Evolutionary conservation across 2,888 invertebrate genomes (phyloP), one percentile per base, ranked within the genome.

Genomic region (Flabesymbios commensalis): DNA sequence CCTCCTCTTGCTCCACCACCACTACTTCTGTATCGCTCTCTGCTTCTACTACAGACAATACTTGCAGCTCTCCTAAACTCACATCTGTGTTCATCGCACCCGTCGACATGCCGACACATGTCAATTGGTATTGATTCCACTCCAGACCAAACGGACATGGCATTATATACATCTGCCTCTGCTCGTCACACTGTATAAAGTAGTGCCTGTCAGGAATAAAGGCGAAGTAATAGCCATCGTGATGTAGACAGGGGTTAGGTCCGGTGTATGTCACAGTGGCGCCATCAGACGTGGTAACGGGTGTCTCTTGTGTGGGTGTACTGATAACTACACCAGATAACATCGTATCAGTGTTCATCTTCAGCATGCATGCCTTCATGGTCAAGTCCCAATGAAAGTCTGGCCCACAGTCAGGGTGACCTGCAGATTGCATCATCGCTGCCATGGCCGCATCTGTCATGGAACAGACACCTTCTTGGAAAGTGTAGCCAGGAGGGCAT

Each of bases 121-220:
- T 64, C 3, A 64, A 17, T 7, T 70, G 61, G 3, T 42, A 43
- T 49, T 74, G 69, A 28, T 69, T 64, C 75, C 75, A 76, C 1
- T 71, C 42, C 10, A 68, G 68, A 5, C 61, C 49, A 3, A 19
- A 24, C 1, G 56, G 57, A 57, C 76, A 76, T 0, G 47, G 53
- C 57, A 67, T 61, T 32, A 72, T 64, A 48, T 71, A 74, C n/a
- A 74, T 74, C 31, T 72, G 69, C 4, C 75, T 73, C 26, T 65
- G 64, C 32, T 68, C 60, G 56, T 75, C 75, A 56, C 78, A 78
- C 45, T 77, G 72, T 52, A 74, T 73, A 61, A 71, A 77, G 58
- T 70, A 73, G 10, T 56, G 58, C 2, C 58, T 47, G 39, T 73
- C 67, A 5, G 49, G 52, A 0, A 72, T 68, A 33, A 69, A 69